phyloP scores from a whole-genome alignment of 23 tunicate genomes.

The Trididemnum miniatum region DNA sequence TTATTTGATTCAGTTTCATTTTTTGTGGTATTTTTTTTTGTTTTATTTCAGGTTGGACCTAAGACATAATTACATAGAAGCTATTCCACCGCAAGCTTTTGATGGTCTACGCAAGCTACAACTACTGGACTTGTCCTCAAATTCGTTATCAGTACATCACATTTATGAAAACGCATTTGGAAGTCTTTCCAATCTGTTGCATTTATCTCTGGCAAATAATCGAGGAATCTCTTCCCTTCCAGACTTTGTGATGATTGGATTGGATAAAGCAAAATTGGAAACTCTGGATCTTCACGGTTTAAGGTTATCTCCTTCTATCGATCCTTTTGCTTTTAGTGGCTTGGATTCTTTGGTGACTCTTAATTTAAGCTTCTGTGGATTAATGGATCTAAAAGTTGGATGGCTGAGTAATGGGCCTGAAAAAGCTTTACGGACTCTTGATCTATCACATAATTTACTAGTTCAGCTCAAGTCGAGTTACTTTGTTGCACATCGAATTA shows the following conservation, averaged over 20 bases:
- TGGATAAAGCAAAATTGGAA: slow-evolving; percentile 10
- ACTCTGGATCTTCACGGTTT: slow-evolving; percentile 44
- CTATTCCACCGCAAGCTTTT: slow-evolving; percentile 34
- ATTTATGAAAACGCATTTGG: slow-evolving; percentile 21
- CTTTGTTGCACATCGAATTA: slow-evolving; percentile 22
- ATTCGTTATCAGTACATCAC: slow-evolving; percentile 1
- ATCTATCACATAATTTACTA: slow-evolving; percentile 57
- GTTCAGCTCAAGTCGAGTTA: background rate
- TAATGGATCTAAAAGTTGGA: slow-evolving; percentile 43
- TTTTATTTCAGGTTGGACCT: slow-evolving; percentile 84
- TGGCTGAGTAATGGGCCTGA: slow-evolving; percentile 81
- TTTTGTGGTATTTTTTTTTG: too few species aligned
- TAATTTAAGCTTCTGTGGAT: slow-evolving; percentile 59
- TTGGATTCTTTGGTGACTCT: slow-evolving; percentile 8
- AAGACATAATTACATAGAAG: slow-evolving; percentile 45
- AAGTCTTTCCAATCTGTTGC: background rate
- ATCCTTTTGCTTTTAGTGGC: slow-evolving; percentile 20
- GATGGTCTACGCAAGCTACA: slow-evolving; percentile 26
- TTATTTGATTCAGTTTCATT: too few species aligned
- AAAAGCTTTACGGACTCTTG: slow-evolving; percentile 38
- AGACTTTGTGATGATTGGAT: slow-evolving; percentile 17
- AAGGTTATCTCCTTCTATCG: background rate
- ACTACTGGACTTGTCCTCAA: slow-evolving; percentile 59
- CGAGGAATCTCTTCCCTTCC: background rate
- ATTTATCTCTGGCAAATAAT: slow-evolving; percentile 43